phyloP scores from a whole-genome alignment of 2,113 vertebrate species.

The Galemys pyrenaicus region DNA sequence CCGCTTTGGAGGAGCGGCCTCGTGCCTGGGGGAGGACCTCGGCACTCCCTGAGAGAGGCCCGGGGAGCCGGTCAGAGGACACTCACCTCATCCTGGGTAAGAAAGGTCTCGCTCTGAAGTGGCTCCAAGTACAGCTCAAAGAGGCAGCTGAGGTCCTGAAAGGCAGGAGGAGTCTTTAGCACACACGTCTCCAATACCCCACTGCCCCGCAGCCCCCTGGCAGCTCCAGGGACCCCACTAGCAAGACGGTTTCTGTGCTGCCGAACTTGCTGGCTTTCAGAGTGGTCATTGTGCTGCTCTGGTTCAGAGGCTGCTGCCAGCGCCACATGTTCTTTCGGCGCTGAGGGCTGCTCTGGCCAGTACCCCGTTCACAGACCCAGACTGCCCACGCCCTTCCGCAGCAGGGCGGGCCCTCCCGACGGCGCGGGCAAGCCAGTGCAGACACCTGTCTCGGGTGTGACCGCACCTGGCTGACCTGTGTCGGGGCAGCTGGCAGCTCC shows the following conservation, averaged over 20 bases:
- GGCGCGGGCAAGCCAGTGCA: background rate
- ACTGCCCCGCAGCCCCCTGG: background rate
- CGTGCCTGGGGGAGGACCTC: too few species aligned
- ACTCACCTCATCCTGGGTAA: slow-evolving; percentile 96
- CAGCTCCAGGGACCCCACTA: background rate
- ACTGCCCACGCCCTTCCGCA: background rate
- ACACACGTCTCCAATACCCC: background rate
- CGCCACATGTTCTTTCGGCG: background rate
- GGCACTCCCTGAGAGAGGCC: too few species aligned
- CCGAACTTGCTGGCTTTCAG: background rate
- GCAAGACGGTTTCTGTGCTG: background rate
- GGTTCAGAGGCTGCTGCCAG: background rate
- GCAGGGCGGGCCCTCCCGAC: background rate
- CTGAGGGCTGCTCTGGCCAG: rapidly evolving
- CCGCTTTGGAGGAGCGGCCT: background rate
- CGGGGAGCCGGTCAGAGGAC: too few species aligned
- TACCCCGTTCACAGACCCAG: background rate
- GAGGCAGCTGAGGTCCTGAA: slow-evolving; percentile 94
- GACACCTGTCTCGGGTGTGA: background rate
- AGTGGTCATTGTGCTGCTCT: background rate
- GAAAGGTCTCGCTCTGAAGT: slow-evolving; percentile 95
- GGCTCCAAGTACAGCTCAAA: slow-evolving; percentile 97
- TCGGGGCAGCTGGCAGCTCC: background rate
- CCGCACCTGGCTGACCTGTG: rapidly evolving
- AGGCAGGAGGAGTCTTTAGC: background rate